phyloP scores from a whole-genome alignment of 2,888 invertebrate species.

The Nephrotoma guestfalica region DNA sequence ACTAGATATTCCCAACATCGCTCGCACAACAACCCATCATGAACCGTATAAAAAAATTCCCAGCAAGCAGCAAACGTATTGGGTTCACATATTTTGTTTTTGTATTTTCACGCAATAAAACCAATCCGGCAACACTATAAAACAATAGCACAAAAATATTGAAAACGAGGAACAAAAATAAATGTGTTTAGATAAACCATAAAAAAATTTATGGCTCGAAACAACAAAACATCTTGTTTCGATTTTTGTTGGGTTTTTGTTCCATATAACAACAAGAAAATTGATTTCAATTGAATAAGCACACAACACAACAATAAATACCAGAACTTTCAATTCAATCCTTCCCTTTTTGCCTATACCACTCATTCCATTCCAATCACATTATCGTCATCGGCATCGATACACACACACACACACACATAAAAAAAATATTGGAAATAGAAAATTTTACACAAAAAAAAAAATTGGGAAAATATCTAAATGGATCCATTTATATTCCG shows the following conservation, averaged over 20 bases:
- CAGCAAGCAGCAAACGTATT: not conserved
- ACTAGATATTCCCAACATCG: not conserved
- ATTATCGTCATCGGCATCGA: not conserved
- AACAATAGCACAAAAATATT: not conserved
- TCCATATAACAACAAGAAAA: not conserved
- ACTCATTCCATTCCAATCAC: not conserved
- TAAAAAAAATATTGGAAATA: not conserved
- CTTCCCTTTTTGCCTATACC: not conserved
- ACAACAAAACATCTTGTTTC: not conserved
- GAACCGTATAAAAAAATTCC: not conserved
- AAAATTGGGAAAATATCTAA: not conserved
- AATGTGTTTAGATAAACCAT: not conserved
- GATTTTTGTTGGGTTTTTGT: not conserved
- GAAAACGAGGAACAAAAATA: not conserved
- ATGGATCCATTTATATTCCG: not conserved
- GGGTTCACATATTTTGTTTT: not conserved
- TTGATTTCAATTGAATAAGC: not conserved
- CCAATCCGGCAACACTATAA: not conserved
- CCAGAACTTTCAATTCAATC: not conserved
- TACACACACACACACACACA: not conserved
- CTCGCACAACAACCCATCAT: not conserved
- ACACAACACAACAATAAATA: not conserved
- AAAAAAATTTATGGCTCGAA: not conserved
- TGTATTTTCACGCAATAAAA: not conserved
- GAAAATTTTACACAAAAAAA: not conserved